Conservation (phyloP, 2,888 invertebrate species). For the Gymnosoma rotundatum region DNA sequence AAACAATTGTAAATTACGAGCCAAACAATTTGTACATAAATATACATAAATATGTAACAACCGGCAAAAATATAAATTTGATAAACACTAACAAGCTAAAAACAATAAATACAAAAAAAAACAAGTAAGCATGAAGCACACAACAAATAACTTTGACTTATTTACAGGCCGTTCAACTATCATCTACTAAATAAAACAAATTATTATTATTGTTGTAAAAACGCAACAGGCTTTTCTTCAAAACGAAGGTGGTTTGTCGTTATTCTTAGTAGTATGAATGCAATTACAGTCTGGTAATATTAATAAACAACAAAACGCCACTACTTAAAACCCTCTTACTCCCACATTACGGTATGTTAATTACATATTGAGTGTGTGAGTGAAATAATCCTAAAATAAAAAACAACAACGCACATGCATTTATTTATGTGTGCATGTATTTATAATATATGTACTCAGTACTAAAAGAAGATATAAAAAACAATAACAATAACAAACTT, state of each 20-base stretch:
- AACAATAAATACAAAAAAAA: constrained; percentile 15
- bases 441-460: too few species aligned
- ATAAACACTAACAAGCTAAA: constrained; percentile 38
- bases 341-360: constrained; percentile 2
- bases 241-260: constrained; percentile 37
- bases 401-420: background rate
- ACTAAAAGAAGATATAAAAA: constrained; percentile 3
- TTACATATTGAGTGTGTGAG: background rate
- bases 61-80: constrained; percentile 63
- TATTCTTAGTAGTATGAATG: constrained; percentile 7
- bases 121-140: constrained; percentile 18
- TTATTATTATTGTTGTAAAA: constrained; percentile 51
- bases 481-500: constrained; percentile 21
- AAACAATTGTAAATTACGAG: constrained; percentile 19
- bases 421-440: too few species aligned
- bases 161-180: constrained; percentile 82
- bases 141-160: constrained; percentile 81
- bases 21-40: background rate
- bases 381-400: constrained; percentile 9
- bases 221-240: constrained; percentile 47
- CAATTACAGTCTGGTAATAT: constrained; percentile 31
- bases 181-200: constrained; percentile 8
- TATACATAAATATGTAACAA: constrained; percentile 30
- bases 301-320: constrained; percentile 11
- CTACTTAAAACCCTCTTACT: background rate